phyloP scores from a whole-genome alignment of 2,888 invertebrate species.

The Eustalomyia histrio region DNA sequence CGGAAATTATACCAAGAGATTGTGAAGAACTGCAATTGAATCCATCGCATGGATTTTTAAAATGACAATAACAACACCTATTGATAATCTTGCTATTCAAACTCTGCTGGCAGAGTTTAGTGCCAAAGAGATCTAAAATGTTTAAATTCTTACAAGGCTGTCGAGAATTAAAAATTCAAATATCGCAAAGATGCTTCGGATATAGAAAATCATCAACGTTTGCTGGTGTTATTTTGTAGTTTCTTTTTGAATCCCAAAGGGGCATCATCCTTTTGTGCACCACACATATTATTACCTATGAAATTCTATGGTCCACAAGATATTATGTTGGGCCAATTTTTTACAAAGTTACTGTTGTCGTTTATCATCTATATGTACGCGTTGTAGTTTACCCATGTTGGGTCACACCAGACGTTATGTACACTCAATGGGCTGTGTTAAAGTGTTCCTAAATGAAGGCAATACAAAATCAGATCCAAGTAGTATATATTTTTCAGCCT shows the following conservation, averaged over 20 bases:
- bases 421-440: conserved; percentile 93
- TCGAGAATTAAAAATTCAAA: conserved; percentile 72
- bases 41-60: conserved; percentile 87
- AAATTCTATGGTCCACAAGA: conserved; percentile 97
- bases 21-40: conserved; percentile 77
- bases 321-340: conserved; percentile 95
- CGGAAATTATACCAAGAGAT: conserved; percentile 65
- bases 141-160: conserved; percentile 71
- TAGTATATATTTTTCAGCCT: conserved; percentile 78
- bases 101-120: conserved; percentile 90
- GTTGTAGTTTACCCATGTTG: conserved; percentile 95
- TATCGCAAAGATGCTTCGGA: conserved; percentile 74
- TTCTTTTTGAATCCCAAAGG: conserved; percentile 78
- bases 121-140: conserved; percentile 82
- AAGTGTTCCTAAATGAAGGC: conserved; percentile 82
- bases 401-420: conserved; percentile 94
- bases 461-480: conserved; percentile 73
- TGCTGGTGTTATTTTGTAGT: conserved; percentile 94
- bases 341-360: conserved; percentile 95
- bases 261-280: conserved; percentile 78
- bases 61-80: conserved; percentile 84
- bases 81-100: conserved; percentile 85
- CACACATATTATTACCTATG: conserved; percentile 83
- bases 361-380: conserved; percentile 89
- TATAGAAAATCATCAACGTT: conserved; percentile 87